Evolutionary conservation across 2,888 invertebrate genomes (phyloP), one percentile per base, ranked within the genome.

Genomic region (Mimumesa dahlbomi): DNA sequence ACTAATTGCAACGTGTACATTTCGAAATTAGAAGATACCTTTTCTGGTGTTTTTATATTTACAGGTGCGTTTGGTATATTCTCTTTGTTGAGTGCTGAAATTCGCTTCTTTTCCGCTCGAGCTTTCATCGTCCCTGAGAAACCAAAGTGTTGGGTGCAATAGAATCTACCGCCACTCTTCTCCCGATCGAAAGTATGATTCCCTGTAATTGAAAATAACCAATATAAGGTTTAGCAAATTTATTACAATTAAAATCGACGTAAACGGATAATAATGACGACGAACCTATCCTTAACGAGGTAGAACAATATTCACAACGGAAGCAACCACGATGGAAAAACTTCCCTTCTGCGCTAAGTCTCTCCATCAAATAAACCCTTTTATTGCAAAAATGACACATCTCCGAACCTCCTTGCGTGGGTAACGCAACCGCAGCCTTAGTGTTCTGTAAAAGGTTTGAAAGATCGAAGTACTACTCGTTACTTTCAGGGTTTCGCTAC

Each of bases 291-390:
- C 97, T 92, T 45, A 98, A 92, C 67, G 94, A 94, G 2, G 95
- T 93, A 83, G 94, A 94, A 90, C 98, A 98, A 88, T 97, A 96
- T 89, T 97, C 95, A 90, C 98, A 98, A 71, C 96, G 94, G 91
- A 98, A 96, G 91, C 98, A 98, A 43, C 95, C 95, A 63, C 97
- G 93, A 90, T 98, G 98, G 88, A 98, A 94, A 85, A 96, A 96
- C 83, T 96, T 92, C 13, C 97, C 97, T 91, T 97, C 96, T 2
- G 97, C 96, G 45, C 94, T 94, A 74, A 97, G 93, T 74, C 96
- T 93, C 90, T 98, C 98, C 91, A 98, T 97, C 22, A 98, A 93
- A 89, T 98, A 98, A 57, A 98, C 98, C 43, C 96, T 93, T 89
- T 95, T 95, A 57, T 94, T 93, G 90, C 98, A 98, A 90, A 97